Percentiles rank a stretch among this genome's conserved stretches.
Evolutionary conservation across 2,888 invertebrate species (phyloP).

Genomic region (Dasysyrphus tricinctus): DNA sequence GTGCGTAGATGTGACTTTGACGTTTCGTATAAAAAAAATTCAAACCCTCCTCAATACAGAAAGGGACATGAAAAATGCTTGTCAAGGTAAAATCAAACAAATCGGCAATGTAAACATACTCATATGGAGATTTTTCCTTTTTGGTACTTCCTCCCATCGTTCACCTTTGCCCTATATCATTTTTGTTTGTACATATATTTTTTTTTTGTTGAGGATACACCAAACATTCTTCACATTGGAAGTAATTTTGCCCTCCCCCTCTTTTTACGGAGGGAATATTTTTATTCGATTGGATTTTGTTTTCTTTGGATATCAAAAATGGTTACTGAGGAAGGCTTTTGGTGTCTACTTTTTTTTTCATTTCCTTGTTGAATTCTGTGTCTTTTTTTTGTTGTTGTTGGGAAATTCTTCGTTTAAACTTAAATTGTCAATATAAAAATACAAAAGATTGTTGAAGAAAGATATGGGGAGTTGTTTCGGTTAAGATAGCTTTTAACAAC

Average conservation of each 20-base stretch:
- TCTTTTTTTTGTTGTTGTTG: background rate
- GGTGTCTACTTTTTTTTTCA: constrained; percentile 3
- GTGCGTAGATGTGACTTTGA: constrained; percentile 21
- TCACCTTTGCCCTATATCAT: constrained; percentile 1
- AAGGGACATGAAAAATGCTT: constrained; percentile 3
- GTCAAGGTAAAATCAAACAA: constrained; percentile 49
- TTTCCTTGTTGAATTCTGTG: background rate
- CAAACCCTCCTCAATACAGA: background rate
- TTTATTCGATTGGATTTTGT: constrained; percentile 64
- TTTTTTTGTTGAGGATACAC: background rate
- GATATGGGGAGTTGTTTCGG: background rate
- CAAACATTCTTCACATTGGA: background rate
- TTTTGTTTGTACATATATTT: background rate
- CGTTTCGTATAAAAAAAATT: constrained; percentile 6
- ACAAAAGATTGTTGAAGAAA: background rate
- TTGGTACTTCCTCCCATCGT: constrained; percentile 8
- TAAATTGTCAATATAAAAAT: constrained; percentile 48
- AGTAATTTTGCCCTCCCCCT: background rate
- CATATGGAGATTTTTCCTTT: background rate
- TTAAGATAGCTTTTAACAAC: constrained; percentile 1
- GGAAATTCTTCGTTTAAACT: constrained; percentile 2
- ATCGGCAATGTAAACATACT: constrained; percentile 50
- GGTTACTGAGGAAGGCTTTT: constrained; percentile 17
- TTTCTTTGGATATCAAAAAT: constrained; percentile 43
- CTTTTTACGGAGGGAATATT: constrained; percentile 9